Evolutionary conservation across 2,113 vertebrate genomes (phyloP), one percentile per base, ranked within the genome.

Genomic region (Brienomyrus longianalis): DNA sequence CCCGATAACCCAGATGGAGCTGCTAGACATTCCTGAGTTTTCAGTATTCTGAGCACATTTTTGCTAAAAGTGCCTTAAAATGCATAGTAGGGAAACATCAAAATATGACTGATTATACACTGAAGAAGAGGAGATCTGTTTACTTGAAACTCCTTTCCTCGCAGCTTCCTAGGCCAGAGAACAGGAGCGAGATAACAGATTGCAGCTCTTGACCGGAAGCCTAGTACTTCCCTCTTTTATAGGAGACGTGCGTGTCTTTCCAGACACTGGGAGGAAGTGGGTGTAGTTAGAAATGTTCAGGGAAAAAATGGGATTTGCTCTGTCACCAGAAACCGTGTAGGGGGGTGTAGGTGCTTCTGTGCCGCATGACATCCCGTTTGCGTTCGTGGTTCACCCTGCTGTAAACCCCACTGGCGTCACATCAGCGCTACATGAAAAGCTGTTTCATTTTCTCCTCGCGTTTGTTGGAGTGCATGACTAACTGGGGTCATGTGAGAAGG

Each of bases 211-310:
- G 45, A 3, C 39, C 7, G 83, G 39, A 84, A 84, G 39, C 10
- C 1, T 23, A 48, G 83, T 48, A 15, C 83, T 47, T 84, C 83
- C 80, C 45, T 84, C 45, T 15, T 84, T 48, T 47, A 48, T 23
- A 48, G 89, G 83, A 80, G 88, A 87, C 89, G 0, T 87, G 90
- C 91, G 90, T 31, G 5, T 31, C 87, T 48, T 59, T 19, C 15
- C 62, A 31, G 62, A 88, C n/a, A 39, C 62, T 50, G 74, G 90
- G 91, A 95, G 95, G 94, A 94, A 95, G 92, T 94, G 94, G 95
- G 93, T 93, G 90, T 92, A 91, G 94, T 94, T 94, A 92, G 92
- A 95, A 96, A 94, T 95, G 92, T 92, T 93, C 93, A 21, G 89
- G 91, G 23, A 23, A 92, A 31, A 15, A 80, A 93, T 19, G 83